A percentile compares a stretch with the other conserved stretches of the same genome.
Evolutionary conservation across 2,797 vertebrate genomes (phyloP).

Genomic region (Mormyrus hasselquistii): DNA sequence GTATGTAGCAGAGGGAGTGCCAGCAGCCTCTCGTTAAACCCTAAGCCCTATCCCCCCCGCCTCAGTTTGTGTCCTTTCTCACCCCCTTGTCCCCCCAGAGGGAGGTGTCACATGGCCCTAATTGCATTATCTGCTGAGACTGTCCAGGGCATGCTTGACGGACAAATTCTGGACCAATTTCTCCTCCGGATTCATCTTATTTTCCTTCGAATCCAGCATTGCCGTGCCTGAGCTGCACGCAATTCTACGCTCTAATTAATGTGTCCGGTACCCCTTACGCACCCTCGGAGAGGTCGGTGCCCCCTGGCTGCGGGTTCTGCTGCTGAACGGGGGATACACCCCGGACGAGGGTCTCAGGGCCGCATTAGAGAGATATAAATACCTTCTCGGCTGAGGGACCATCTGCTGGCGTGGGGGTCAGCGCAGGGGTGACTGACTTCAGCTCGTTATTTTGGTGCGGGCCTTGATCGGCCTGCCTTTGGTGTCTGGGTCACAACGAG

Average conservation of each 20-base stretch:
- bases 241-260: constrained; percentile 2
- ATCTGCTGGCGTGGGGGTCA: background rate
- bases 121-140: background rate
- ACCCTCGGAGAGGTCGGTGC: background rate
- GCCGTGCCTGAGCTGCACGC: background rate
- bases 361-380: background rate
- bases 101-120: background rate
- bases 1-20: background rate
- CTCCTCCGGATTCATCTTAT: background rate
- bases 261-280: background rate
- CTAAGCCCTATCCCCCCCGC: background rate
- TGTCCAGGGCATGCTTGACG: background rate
- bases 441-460: constrained; percentile 12
- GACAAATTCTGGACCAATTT: background rate
- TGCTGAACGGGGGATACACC: background rate
- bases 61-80: background rate
- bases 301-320: background rate
- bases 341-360: background rate
- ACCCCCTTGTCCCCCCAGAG: background rate
- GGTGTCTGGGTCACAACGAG: constrained; percentile 10
- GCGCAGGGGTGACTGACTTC: background rate
- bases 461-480: background rate
- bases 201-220: background rate
- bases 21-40: background rate
- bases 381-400: background rate